Conservation (phyloP, 2,113 vertebrate genomes). For the Craseonycteris thonglongyai region DNA sequence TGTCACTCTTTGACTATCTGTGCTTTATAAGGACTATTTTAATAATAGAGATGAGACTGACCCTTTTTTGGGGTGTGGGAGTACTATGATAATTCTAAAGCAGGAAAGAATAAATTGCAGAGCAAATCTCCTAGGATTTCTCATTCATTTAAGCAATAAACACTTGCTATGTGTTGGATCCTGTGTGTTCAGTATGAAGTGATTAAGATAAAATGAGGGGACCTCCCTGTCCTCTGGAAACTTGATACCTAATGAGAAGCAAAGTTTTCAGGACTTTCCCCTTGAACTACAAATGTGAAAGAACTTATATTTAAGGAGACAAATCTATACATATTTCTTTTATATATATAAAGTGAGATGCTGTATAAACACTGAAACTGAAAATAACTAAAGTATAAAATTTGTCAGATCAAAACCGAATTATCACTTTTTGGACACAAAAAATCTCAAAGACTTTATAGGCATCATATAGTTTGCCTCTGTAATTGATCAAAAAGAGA, state of each 20-base stretch:
- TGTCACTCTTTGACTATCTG: background rate
- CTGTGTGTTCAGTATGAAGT: background rate
- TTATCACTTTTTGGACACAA: background rate
- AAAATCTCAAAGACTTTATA: background rate
- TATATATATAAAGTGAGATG: background rate
- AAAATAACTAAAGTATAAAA: conserved; percentile 8
- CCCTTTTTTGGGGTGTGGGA: background rate
- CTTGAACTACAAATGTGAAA: background rate
- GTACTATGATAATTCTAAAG: background rate
- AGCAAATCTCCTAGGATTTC: background rate
- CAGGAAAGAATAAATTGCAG: background rate
- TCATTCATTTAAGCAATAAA: background rate
- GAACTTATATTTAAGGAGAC: background rate
- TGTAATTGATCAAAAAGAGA: background rate
- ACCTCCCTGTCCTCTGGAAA: background rate
- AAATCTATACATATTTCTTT: background rate
- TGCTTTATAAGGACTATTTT: background rate
- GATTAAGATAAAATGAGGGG: background rate
- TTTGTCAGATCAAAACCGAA: background rate
- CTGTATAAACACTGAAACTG: background rate
- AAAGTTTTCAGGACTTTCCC: background rate
- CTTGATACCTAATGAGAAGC: background rate
- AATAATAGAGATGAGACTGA: background rate
- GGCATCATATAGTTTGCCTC: background rate
- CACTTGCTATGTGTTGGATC: background rate